Conservation (phyloP, 2,797 vertebrate species). For the Vespertilio murinus region DNA sequence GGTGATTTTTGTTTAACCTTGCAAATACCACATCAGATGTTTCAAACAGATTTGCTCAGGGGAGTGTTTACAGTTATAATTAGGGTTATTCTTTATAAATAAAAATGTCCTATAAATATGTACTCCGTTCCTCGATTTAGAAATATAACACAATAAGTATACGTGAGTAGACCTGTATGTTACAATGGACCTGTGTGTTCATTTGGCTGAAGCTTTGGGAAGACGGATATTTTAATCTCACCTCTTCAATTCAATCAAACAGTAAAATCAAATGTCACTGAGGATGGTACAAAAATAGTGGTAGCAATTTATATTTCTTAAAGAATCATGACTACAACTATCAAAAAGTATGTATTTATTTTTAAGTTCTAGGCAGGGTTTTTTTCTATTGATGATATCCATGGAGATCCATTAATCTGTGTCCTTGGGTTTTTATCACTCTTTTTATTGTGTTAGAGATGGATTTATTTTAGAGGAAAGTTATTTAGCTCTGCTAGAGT, state of each 20-base stretch:
- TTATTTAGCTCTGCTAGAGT: neutral
- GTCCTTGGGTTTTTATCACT: neutral
- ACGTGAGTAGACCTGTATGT: neutral
- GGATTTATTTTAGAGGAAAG: neutral
- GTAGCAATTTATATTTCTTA: neutral
- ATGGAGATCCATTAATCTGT: neutral
- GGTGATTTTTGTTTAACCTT: neutral
- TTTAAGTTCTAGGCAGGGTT: neutral
- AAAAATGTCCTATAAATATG: neutral
- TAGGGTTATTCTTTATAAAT: neutral
- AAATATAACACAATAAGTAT: neutral
- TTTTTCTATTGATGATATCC: neutral
- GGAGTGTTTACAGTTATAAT: neutral
- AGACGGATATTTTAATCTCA: rapidly evolving
- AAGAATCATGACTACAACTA: neutral
- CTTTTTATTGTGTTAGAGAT: neutral
- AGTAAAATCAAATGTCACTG: neutral
- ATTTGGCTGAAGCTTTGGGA: neutral
- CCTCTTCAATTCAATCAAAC: neutral
- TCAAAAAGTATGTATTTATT: neutral
- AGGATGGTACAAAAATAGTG: neutral
- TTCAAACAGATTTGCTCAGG: neutral
- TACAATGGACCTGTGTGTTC: neutral
- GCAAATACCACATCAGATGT: neutral
- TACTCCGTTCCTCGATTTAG: neutral